phyloP scores from a whole-genome alignment of 2,797 vertebrate species.

The Syngnathus acus region DNA sequence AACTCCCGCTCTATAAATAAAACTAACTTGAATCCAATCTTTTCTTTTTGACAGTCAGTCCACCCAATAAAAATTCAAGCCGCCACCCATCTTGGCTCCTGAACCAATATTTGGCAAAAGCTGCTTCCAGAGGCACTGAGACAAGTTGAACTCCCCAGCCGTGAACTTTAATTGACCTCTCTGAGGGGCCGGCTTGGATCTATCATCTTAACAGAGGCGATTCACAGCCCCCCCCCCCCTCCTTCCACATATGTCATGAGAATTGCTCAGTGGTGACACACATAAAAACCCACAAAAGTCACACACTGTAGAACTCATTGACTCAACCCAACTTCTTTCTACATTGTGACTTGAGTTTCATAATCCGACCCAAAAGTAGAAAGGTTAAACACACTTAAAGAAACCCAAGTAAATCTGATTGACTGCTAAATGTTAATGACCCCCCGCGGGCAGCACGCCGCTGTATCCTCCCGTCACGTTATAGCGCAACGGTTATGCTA shows the following conservation, averaged over 20 bases:
- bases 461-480: conserved; percentile 51
- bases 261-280: conserved; percentile 30
- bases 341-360: conserved; percentile 42
- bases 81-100: background rate
- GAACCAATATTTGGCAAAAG: background rate
- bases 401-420: conserved; percentile 47
- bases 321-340: conserved; percentile 6
- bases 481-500: conserved; percentile 55
- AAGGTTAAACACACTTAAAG: conserved; percentile 70
- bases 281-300: conserved; percentile 30
- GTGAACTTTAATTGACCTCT: conserved; percentile 53
- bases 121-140: background rate
- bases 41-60: background rate
- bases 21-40: background rate
- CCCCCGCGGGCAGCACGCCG: conserved; percentile 56
- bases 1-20: background rate
- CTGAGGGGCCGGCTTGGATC: conserved; percentile 29
- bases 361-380: conserved; percentile 4
- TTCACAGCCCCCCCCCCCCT: background rate
- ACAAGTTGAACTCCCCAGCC: background rate
- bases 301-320: conserved; percentile 25
- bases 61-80: background rate
- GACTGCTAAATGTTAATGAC: conserved; percentile 75
- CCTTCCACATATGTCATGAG: conserved; percentile 34
- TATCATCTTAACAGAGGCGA: conserved; percentile 55